Evolutionary conservation across 2,888 invertebrate species (phyloP).

Genomic region (Apoderus coryli): DNA sequence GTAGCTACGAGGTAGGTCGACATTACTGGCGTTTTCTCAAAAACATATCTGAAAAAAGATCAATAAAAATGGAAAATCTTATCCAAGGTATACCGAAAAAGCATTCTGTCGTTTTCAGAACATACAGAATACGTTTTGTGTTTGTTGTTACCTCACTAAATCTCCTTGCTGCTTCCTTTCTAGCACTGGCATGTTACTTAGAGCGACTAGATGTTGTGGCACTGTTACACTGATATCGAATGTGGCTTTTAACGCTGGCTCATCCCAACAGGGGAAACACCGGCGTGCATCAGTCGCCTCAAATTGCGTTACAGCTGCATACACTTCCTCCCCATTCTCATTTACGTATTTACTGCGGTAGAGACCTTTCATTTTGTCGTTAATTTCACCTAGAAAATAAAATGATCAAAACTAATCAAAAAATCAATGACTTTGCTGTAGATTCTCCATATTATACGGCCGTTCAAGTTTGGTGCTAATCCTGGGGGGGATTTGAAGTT

Average conservation of each 20-base stretch:
- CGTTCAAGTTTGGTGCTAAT: too few relatives aligned
- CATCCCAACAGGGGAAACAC: conserved; percentile 97
- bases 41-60: conserved; percentile 34
- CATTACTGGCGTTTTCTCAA: conserved; percentile 82
- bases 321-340: conserved; percentile 59
- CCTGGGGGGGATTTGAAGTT: too few relatives aligned
- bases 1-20: conserved; percentile 90
- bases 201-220: conserved; percentile 60
- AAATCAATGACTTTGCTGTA: neutral
- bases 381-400: conserved; percentile 59
- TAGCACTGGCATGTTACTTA: conserved; percentile 82
- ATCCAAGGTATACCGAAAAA: too few relatives aligned
- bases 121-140: too few relatives aligned
- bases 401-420: too few relatives aligned
- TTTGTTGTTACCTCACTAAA: conserved; percentile 16
- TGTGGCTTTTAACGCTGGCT: conserved; percentile 89
- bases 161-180: conserved; percentile 17
- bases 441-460: too few relatives aligned
- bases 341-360: conserved; percentile 79
- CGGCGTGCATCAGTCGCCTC: conserved; percentile 75
- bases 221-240: conserved; percentile 81
- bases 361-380: conserved; percentile 90
- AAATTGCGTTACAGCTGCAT: conserved; percentile 85
- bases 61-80: too few relatives aligned
- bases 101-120: too few relatives aligned